These are phyloP conservation scores for Ladona fulva DNA, from an alignment of 1,140 invertebrate species.

Conservation along the genomic window DNA sequence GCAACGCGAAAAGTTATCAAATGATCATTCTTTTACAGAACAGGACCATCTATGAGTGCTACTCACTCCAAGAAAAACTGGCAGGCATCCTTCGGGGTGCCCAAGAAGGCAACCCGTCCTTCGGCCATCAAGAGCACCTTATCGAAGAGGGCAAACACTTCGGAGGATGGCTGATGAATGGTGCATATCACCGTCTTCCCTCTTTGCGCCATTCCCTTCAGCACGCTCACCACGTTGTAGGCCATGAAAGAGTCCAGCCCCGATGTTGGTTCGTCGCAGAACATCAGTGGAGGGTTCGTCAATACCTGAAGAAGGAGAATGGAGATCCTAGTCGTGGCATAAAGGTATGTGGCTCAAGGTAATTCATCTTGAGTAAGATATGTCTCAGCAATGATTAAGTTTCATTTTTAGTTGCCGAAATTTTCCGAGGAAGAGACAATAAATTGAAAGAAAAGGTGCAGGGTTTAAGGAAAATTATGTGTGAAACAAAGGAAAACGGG, in stretches of 20 bases:
- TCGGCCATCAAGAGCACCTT: slow-evolving; percentile 84
- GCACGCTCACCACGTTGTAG: slow-evolving; percentile 76
- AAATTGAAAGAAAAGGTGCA: too few relatives aligned
- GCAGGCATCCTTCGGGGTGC: slow-evolving; percentile 65
- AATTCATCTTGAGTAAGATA: too few relatives aligned
- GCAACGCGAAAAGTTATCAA: too few relatives aligned
- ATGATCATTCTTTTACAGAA: too few relatives aligned
- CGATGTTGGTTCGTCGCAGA: slow-evolving; percentile 96
- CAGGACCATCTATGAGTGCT: too few relatives aligned
- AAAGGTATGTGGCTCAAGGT: too few relatives aligned
- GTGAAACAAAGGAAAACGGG: too few relatives aligned
- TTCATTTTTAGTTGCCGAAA: too few relatives aligned
- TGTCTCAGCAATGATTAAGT: too few relatives aligned
- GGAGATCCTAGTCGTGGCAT: too few relatives aligned
- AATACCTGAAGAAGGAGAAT: background rate
- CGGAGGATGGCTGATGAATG: slow-evolving; percentile 93
- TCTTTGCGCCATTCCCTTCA: slow-evolving; percentile 66
- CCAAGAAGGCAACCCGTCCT: slow-evolving; percentile 83
- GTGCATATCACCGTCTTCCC: slow-evolving; percentile 91
- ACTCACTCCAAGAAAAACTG: slow-evolving; percentile 75
- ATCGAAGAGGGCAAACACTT: slow-evolving; percentile 88
- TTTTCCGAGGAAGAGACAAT: too few relatives aligned
- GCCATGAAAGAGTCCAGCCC: slow-evolving; percentile 80
- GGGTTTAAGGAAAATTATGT: too few relatives aligned
- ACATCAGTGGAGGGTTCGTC: slow-evolving; percentile 64